Conservation (phyloP, 2,888 invertebrate genomes). For the Pachymerium ferrugineum region DNA sequence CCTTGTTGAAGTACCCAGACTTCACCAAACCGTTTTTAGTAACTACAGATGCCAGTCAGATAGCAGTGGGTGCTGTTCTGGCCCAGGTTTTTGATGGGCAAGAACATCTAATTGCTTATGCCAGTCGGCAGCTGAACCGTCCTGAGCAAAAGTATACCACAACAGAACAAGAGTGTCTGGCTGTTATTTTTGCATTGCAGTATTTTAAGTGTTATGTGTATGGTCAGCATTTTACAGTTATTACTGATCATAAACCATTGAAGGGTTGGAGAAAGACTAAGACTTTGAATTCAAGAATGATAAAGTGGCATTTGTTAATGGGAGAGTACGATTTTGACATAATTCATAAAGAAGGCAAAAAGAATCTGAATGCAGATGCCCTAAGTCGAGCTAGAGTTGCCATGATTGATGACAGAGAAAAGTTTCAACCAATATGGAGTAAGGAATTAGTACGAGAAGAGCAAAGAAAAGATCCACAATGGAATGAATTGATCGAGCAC, state of each 20-base stretch:
- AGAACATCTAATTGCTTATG: not conserved
- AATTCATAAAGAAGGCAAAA: not conserved
- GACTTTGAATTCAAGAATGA: not conserved
- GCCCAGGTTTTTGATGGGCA: not conserved
- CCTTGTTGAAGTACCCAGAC: not conserved
- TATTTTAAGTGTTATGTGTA: not conserved
- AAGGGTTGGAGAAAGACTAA: slow-evolving; percentile 33
- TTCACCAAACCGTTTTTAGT: not conserved
- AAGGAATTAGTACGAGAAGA: not conserved
- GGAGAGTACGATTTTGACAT: slow-evolving; percentile 28
- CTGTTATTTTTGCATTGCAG: not conserved
- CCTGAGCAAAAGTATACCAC: not conserved
- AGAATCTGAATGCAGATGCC: not conserved
- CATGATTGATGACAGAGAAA: slow-evolving; percentile 11
- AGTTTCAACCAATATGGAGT: not conserved
- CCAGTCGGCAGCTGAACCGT: not conserved
- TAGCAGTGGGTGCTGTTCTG: not conserved
- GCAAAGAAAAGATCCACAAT: not conserved
- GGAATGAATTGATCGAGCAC: not conserved
- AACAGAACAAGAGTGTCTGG: slow-evolving; percentile 2
- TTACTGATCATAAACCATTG: not conserved
- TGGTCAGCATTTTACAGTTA: not conserved
- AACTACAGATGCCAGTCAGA: not conserved
- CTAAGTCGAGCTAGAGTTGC: not conserved
- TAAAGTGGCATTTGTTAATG: not conserved